Percentiles rank a stretch among this genome's conserved stretches.
Conservation (phyloP, 2,797 vertebrate genomes). For the Rhinatrema bivittatum region DNA sequence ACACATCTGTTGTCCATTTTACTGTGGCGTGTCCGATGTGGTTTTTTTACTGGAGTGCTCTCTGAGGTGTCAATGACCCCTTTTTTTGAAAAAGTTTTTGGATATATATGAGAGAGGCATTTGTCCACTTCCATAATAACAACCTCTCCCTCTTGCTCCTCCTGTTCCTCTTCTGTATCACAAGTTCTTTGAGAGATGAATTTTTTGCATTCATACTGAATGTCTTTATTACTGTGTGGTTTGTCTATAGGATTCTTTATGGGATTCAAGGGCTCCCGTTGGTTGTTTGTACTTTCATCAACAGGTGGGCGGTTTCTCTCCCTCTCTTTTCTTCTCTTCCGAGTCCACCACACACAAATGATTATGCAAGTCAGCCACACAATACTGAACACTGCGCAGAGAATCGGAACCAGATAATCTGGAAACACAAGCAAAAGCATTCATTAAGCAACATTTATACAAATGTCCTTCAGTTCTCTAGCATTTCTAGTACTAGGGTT, state of each 20-base stretch:
- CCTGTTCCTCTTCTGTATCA: slow-evolving; percentile 59
- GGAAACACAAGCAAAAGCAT: too few relatives aligned
- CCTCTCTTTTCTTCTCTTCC: slow-evolving; percentile 86
- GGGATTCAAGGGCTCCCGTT: slow-evolving; percentile 76
- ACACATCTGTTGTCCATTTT: slow-evolving; percentile 85
- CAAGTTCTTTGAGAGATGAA: slow-evolving; percentile 73
- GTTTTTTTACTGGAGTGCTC: slow-evolving; percentile 62
- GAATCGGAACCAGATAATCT: slow-evolving; percentile 80
- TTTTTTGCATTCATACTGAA: slow-evolving; percentile 78
- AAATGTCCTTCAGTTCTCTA: too few relatives aligned
- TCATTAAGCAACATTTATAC: too few relatives aligned
- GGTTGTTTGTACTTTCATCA: slow-evolving; percentile 83
- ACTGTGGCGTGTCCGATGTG: slow-evolving; percentile 68
- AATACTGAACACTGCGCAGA: slow-evolving; percentile 76
- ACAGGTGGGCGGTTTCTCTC: slow-evolving; percentile 57
- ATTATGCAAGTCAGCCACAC: slow-evolving; percentile 82
- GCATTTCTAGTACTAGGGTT: too few relatives aligned
- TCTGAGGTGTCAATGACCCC: slow-evolving; percentile 54
- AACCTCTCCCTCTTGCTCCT: slow-evolving; percentile 63
- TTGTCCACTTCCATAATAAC: slow-evolving; percentile 62
- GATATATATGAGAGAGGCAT: slow-evolving; percentile 63
- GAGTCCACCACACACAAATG: slow-evolving; percentile 85
- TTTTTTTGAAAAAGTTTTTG: slow-evolving; percentile 67
- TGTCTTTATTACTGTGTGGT: slow-evolving; percentile 68
- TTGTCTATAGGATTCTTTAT: slow-evolving; percentile 69